Base-by-base conservation (phyloP, 2,113 vertebrate genomes). In the Brachypteracias leptosomus region DNA sequence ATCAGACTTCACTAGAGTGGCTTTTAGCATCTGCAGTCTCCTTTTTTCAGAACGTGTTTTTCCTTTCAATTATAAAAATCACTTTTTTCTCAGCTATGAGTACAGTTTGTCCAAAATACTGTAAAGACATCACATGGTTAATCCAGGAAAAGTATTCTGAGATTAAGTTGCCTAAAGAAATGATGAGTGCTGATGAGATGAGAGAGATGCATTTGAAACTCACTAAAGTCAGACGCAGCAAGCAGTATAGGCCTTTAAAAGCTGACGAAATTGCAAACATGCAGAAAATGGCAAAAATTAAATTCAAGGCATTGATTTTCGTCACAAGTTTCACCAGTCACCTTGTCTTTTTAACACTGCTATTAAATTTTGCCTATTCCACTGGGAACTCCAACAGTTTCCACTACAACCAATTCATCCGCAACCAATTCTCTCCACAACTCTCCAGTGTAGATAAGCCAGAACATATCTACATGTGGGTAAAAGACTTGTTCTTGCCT, bases 1-100 rank as follows among this genome's bases (percentile, higher is more conserved):
- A 96, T 3, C 59, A 97, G 8, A 97, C 89, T 16, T 98, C 98
- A 4, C 3, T 75, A 3, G 95, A 97, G 19, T 98, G 98, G 98
- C 91, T 98, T 49, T 75, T 97, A 3, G 97, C 98, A 0, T 98
- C 97, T 1, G 35, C 63, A 10, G 52, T 54, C 6, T 97, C 98
- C 7, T 95, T 98, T 44, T 13, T 81, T 33, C 35, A 97, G 95
- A 96, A 95, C 0, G 26, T 98, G 4, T 91, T 97, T 29, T 16
- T 98, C 13, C 5, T 97, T 62, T 96, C 98, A 38, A 54, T 96
- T 3, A 11, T 71, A 17, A 98, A 97, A 58, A 93, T 96, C 2
- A 6, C 14, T 2, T 16, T 97, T 21, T 13, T 85, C 70, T 88
- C 97, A 11, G 85, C 96, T 8, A 0, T 96, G 11, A 92, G 61